Evolutionary conservation across 2,888 invertebrate species (phyloP).

Genomic region (Rhamnusium bicolor): DNA sequence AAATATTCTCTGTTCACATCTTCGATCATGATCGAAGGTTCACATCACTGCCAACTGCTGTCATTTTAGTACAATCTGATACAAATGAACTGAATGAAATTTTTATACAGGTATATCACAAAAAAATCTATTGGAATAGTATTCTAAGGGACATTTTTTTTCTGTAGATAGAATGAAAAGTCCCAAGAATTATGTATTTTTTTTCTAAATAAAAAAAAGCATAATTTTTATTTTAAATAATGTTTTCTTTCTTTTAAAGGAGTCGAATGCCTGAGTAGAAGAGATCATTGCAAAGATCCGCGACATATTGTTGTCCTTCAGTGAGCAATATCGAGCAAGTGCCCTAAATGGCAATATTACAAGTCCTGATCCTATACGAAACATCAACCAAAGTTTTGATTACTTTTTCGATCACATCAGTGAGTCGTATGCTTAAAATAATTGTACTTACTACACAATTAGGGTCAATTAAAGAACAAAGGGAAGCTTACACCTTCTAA

Average conservation of each 20-base stretch:
- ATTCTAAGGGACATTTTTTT: too few species aligned
- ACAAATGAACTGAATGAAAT: too few species aligned
- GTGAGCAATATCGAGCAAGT: slow-evolving; percentile 76
- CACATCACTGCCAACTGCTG: too few species aligned
- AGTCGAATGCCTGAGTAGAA: slow-evolving; percentile 93
- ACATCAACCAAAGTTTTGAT: slow-evolving; percentile 75
- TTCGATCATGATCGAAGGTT: too few species aligned
- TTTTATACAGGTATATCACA: too few species aligned
- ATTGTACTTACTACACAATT: slow-evolving; percentile 33
- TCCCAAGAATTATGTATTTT: not conserved
- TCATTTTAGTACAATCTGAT: too few species aligned
- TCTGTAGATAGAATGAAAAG: not conserved
- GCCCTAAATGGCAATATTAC: slow-evolving; percentile 71
- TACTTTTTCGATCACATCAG: slow-evolving; percentile 79
- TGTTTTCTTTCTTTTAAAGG: slow-evolving; percentile 73
- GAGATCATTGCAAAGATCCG: slow-evolving; percentile 89
- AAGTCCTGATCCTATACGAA: slow-evolving; percentile 63
- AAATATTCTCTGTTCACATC: too few species aligned
- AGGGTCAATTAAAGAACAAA: slow-evolving; percentile 54
- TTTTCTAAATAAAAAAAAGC: not conserved
- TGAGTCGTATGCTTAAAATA: slow-evolving; percentile 77
- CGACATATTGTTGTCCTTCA: slow-evolving; percentile 84
- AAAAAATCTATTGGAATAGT: too few species aligned
- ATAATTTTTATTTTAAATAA: not conserved
- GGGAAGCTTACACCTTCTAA: slow-evolving; percentile 51